phyloP scores from a whole-genome alignment of 1,140 invertebrate genomes.

The Agrilus planipennis region DNA sequence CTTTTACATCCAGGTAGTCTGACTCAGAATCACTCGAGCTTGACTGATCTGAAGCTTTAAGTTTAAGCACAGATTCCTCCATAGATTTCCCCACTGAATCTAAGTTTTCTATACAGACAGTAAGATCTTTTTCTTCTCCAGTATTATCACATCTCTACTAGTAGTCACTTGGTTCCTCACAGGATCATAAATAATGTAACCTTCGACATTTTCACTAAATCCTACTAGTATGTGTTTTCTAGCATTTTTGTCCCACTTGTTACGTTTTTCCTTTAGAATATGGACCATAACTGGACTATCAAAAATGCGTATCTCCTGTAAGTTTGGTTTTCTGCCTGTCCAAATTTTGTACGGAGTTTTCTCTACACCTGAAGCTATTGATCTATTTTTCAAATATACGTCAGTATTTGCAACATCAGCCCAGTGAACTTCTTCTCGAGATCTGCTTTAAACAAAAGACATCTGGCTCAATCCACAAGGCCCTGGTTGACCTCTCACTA shows the following conservation, averaged over 20 bases:
- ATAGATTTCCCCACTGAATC: too few relatives aligned
- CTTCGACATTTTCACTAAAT: conserved; percentile 14
- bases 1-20: too few relatives aligned
- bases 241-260: conserved; percentile 21
- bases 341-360: conserved; percentile 20
- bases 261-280: conserved; percentile 19
- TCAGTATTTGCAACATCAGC: conserved; percentile 34
- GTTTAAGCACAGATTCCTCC: too few relatives aligned
- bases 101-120: too few relatives aligned
- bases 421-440: conserved; percentile 30
- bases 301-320: conserved; percentile 25
- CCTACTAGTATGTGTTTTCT: conserved; percentile 19
- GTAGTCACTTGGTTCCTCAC: conserved; percentile 17
- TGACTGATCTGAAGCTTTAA: too few relatives aligned
- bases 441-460: conserved; percentile 27
- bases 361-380: conserved; percentile 9
- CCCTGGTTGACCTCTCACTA: conserved; percentile 33
- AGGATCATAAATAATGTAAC: conserved; percentile 20
- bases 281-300: conserved; percentile 25
- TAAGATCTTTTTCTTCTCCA: too few relatives aligned
- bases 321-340: conserved; percentile 20
- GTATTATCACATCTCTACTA: conserved; percentile 25
- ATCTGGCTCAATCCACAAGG: conserved; percentile 29
- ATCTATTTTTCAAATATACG: conserved; percentile 35
- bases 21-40: too few relatives aligned